phyloP scores from a whole-genome alignment of 2,113 vertebrate genomes.

The Podarcis raffonei region DNA sequence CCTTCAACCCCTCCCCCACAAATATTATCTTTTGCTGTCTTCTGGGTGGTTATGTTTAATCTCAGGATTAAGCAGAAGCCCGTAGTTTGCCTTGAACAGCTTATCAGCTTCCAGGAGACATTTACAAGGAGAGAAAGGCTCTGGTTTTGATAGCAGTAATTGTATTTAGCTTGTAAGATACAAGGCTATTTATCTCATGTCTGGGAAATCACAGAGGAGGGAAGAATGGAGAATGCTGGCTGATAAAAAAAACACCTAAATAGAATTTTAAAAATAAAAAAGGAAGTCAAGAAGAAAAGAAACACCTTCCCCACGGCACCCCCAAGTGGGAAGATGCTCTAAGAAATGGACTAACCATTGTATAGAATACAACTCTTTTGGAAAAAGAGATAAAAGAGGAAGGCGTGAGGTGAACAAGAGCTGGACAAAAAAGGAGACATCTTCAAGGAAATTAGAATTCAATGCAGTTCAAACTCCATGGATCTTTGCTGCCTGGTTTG shows the following conservation, averaged over 20 bases:
- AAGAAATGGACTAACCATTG: constrained; percentile 42
- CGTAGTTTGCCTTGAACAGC: constrained; percentile 75
- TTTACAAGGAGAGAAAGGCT: constrained; percentile 77
- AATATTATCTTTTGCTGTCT: constrained; percentile 67
- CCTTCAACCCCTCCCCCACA: neutral
- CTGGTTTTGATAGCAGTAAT: constrained; percentile 83
- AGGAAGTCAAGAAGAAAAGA: constrained; percentile 36
- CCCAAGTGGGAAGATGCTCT: constrained; percentile 13
- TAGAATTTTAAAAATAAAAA: constrained; percentile 62
- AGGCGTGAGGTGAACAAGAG: constrained; percentile 16
- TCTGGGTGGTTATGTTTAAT: constrained; percentile 78
- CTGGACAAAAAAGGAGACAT: constrained; percentile 19
- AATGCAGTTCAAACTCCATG: constrained; percentile 5
- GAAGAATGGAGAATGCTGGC: constrained; percentile 57
- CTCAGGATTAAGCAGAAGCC: constrained; percentile 75
- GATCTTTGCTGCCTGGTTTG: constrained; percentile 5
- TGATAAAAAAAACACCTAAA: constrained; percentile 71
- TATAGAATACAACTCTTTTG: constrained; percentile 24
- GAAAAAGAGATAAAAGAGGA: constrained; percentile 17
- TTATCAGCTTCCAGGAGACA: constrained; percentile 80
- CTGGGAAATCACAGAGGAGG: constrained; percentile 70
- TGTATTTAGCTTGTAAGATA: constrained; percentile 85
- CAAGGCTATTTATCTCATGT: constrained; percentile 78
- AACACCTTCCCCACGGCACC: constrained; percentile 1
- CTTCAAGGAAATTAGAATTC: constrained; percentile 31